Conservation (phyloP, 2,797 vertebrate genomes). For the Acipenser transmontanus region DNA sequence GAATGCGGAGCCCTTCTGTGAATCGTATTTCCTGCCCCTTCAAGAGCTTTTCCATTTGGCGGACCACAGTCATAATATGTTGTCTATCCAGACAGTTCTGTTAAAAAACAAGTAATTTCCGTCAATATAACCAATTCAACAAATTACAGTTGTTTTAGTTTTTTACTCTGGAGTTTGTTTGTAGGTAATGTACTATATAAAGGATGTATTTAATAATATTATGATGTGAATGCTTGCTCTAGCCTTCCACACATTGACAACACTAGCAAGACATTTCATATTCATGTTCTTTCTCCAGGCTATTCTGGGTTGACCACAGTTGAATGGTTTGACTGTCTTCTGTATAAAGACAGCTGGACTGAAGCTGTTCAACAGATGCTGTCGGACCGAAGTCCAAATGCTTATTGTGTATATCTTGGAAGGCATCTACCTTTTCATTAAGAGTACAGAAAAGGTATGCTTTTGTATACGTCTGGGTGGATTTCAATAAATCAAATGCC, state of each 20-base stretch:
- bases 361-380: conserved; percentile 68
- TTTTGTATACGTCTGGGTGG: conserved; percentile 30
- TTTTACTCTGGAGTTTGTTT: too few species aligned
- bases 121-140: too few species aligned
- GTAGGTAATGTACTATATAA: too few species aligned
- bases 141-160: too few species aligned
- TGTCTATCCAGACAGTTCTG: conserved; percentile 85
- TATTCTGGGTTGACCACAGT: not conserved
- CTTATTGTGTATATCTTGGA: conserved; percentile 53
- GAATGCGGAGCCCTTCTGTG: conserved; percentile 73
- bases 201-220: too few species aligned
- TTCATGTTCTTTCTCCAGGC: not conserved
- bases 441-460: conserved; percentile 34
- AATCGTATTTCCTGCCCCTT: conserved; percentile 92
- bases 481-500: too few species aligned
- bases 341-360: conserved; percentile 37
- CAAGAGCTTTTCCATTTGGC: conserved; percentile 91
- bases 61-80: conserved; percentile 79
- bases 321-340: not conserved
- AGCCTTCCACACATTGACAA: not conserved
- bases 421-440: conserved; percentile 40
- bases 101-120: conserved; percentile 21
- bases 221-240: too few species aligned
- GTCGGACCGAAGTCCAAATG: conserved; percentile 43
- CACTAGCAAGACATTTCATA: not conserved